A percentile compares a stretch with the other conserved stretches of the same genome.
Conservation (phyloP, 2,113 vertebrate species). For the Fregetta grallaria region DNA sequence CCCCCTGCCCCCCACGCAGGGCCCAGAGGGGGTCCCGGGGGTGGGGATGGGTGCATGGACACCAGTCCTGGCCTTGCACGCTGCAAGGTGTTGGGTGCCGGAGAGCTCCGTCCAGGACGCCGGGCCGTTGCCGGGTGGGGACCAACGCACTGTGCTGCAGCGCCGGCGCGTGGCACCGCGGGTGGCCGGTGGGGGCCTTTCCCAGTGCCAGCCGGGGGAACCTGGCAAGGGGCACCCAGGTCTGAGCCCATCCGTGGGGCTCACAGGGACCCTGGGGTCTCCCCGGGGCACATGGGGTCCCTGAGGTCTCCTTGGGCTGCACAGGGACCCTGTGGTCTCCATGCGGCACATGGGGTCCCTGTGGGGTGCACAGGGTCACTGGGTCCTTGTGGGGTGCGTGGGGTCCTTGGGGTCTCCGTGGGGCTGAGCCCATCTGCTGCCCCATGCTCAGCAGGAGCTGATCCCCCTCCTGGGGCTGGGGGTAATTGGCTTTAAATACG, state of each 20-base stretch:
- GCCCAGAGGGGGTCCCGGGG: neutral
- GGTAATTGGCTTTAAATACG: neutral
- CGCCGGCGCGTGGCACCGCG: neutral
- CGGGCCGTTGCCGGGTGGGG: neutral
- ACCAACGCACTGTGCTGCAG: neutral
- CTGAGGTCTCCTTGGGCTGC: neutral
- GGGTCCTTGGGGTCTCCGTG: neutral
- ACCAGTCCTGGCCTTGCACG: neutral
- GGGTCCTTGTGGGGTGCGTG: neutral
- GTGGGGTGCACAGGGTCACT: too few relatives aligned
- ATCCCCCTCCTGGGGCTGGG: neutral
- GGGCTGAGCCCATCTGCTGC: neutral
- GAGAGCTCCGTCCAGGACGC: neutral
- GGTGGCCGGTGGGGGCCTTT: neutral
- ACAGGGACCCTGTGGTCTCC: neutral
- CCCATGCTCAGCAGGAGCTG: neutral
- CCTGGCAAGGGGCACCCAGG: neutral
- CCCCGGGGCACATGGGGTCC: neutral
- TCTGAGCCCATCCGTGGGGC: neutral
- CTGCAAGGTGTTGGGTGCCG: too few relatives aligned
- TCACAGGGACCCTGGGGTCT: neutral
- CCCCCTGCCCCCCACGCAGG: neutral
- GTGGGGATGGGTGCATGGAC: neutral
- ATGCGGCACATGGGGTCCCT: neutral
- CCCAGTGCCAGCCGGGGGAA: neutral